Evolutionary conservation across 30 jellyfish, hydroid and myxozoan species (phyloP), one percentile per base, ranked within the genome.

Genomic region (Euphysa ruthae): DNA sequence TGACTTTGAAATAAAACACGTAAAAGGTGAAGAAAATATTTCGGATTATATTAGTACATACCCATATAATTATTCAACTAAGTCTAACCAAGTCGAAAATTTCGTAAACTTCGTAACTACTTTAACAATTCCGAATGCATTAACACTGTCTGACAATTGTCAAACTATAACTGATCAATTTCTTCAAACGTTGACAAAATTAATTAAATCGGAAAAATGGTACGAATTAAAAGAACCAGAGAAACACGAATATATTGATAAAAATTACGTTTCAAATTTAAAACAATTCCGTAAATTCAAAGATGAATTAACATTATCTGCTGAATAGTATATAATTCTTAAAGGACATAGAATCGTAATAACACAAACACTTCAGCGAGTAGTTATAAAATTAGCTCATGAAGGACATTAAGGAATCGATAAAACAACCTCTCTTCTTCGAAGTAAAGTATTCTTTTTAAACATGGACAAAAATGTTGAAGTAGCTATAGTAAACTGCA

Each of bases 381-480:
- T 26, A 51, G 87, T 65, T 33, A 34, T 74, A 3, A 46, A 62
- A 30, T 32, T 69, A 15, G 87, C 77, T 4, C 94, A 70, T 31
- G 65, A 26, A 18, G 77, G 82, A 19, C 94, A 71, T 54, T 79
- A 70, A 58, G 90, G 87, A 51, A n/a, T 49, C 5, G 75, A 52
- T 21, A 71, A 81, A 52, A 71, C 94, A 6, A 81, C 61, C 49
- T 46, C 23, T 24, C 60, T 61, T 4, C 44, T 63, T 32, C 51
- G 90, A 52, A 70, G 58, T 26, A 71, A 81, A 63, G 61, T 81
- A 49, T 81, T 64, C 81, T 71, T 55, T 58, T 69, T 75, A 15
- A 43, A 58, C 42, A 70, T 63, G 77, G 90, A 49, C 72, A 49
- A 44, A 14, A 31, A 6, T 21, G 87, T 55, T 21, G 34, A 38